Base-by-base conservation (phyloP, 2,888 invertebrate species). In the Stenoptilia bipunctidactyla region DNA sequence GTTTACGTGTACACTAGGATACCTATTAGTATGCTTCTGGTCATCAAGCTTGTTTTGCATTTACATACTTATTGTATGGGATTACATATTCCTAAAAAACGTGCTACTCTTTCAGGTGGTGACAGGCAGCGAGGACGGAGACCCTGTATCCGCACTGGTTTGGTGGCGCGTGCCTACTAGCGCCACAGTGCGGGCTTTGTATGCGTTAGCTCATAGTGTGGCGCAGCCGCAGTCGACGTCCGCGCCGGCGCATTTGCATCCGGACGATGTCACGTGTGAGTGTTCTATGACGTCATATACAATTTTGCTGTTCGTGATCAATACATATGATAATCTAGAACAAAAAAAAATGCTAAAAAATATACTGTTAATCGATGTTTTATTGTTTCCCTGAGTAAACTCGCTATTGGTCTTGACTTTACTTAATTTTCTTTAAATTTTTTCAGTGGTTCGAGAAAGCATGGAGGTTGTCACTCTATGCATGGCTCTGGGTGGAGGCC, bases 401-500 rank as follows among this genome's bases (percentile, higher is more conserved):
- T 8, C 20, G 20, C 8, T 20, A 20, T 20, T 20, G 3, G 20
- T 20, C 8, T 20, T 5, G 20, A 20, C 8, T 20, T n/a, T n/a
- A n/a, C n/a, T n/a, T n/a, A n/a, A n/a, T n/a, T n/a, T n/a, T n/a
- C n/a, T n/a, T n/a, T n/a, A n/a, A n/a, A n/a, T n/a, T n/a, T 38
- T 84, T 61, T 37, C 73, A 80, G 92, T 95, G 60, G 95, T 95
- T 57, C 92, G 94, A 55, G 97, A 97, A 79, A 94, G 96, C 37
- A 85, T 98, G 66, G 97, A 98, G 80, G 91, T 96, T 45, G 85
- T 98, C 46, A 94, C 96, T 38, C 90, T 97, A 49, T 92, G 94
- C 49, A 88, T 97, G 64, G 93, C 96, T 37, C 76, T 98, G 37
- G 96, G 95, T 69, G 93, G 95, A n/a, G 89, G 90, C 40, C 92